Evolutionary conservation across 2,113 vertebrate species (phyloP), one percentile per base, ranked within the genome.

Genomic region (Embiotoca jacksoni): DNA sequence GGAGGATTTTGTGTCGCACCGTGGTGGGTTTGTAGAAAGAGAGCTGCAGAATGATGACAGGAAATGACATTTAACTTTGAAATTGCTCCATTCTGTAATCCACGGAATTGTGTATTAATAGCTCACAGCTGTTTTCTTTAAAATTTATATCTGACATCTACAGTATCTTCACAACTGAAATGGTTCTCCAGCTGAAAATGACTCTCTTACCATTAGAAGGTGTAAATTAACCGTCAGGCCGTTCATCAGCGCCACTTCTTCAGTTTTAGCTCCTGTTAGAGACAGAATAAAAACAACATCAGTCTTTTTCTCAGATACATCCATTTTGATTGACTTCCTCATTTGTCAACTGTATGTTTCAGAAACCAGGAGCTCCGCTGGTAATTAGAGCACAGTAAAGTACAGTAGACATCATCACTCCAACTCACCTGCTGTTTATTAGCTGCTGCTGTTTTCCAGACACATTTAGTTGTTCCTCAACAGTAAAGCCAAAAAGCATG

Each of bases 161-260:
- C 23, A 23, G 23, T 23, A 23, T 23, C 23, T 23, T 23, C 23
- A 23, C 23, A 23, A 23, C 23, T 23, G 23, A 33, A 31, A 49
- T n/a, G 46, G 39, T 37, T 23, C 49, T n/a, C 15, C 36, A 23
- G 16, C 15, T 14, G 14, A n/a, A 2, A 59, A 3, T 35, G 62
- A 75, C 7, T 9, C 0, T 50, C 61, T 90, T 94, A 99, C 98
- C 96, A 99, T 80, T 10, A 94, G 90, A 54, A 99, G 96, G 88
- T 99, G 98, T 73, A 99, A 91, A 92, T 99, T 99, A 47, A 99
- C 96, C 1, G 96, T 99, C 84, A 99, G 90, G 6, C 95, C 96
- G 3, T 98, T 99, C 96, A 99, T 98, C 93, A 99, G 86, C 1
- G 92, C 93, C 16, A 94, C 92, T 68, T 94, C 94, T 14, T 92